Conservation (phyloP, 2,113 vertebrate genomes). For the Nesogale talazaci region DNA sequence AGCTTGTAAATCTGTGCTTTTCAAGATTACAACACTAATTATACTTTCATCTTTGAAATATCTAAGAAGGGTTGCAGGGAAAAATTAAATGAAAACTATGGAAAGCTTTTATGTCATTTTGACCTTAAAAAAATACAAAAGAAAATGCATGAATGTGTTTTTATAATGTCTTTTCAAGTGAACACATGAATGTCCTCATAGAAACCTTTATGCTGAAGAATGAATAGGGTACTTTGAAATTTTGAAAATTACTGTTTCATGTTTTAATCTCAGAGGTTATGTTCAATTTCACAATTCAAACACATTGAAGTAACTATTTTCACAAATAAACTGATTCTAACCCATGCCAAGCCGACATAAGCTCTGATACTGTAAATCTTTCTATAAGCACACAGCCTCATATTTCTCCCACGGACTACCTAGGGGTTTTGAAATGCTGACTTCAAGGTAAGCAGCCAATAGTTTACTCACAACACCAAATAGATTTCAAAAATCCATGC, state of each 20-base stretch:
- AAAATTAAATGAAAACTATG: slow-evolving; percentile 8
- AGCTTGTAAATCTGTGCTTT: slow-evolving; percentile 32
- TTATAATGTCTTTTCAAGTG: not conserved
- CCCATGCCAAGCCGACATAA: too few species aligned
- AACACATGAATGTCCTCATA: not conserved
- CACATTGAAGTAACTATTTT: slow-evolving; percentile 49
- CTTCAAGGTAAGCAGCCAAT: too few species aligned
- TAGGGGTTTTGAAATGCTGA: too few species aligned
- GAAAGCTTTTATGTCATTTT: not conserved
- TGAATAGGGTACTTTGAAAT: slow-evolving; percentile 32
- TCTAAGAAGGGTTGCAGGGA: not conserved
- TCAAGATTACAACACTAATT: slow-evolving; percentile 3
- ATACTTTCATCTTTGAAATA: slow-evolving; percentile 19
- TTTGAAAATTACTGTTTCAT: not conserved
- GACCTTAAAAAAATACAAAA: not conserved
- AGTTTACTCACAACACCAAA: too few species aligned
- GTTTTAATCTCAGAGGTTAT: not conserved
- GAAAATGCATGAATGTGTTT: not conserved
- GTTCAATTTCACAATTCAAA: slow-evolving; percentile 46
- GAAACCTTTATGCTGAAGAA: slow-evolving; percentile 15
- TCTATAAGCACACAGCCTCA: too few species aligned
- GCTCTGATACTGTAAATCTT: too few species aligned
- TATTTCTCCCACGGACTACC: too few species aligned
- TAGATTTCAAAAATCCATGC: not conserved
- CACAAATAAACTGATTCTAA: not conserved